Conservation (phyloP, 2,113 vertebrate species). For the Perca flavescens region DNA sequence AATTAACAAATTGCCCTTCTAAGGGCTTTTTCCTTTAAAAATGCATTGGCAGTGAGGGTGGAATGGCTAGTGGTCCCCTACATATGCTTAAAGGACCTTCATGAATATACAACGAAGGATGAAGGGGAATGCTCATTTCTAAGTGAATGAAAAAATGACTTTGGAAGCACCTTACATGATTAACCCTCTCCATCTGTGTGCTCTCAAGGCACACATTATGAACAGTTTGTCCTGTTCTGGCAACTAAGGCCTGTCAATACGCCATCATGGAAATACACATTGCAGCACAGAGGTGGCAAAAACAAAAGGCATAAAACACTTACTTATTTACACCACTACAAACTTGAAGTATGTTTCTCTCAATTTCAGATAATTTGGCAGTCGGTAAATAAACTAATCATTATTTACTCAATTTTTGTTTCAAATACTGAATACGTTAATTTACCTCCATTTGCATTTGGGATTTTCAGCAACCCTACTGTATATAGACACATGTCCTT, state of each 20-base stretch:
- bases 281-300: not conserved
- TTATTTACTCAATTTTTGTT: not conserved
- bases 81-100: constrained; percentile 57
- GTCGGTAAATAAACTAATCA: not conserved
- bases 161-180: constrained; percentile 44
- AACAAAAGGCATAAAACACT: not conserved
- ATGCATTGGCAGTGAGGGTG: constrained; percentile 40
- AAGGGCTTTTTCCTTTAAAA: constrained; percentile 54
- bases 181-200: constrained; percentile 22
- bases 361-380: not conserved
- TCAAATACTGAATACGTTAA: not conserved
- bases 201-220: constrained; percentile 2
- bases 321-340: not conserved
- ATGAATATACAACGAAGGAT: constrained; percentile 64
- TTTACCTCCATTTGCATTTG: no score
- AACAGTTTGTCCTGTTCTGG: constrained; percentile 3
- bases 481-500: not conserved
- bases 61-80: constrained; percentile 32
- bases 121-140: constrained; percentile 50
- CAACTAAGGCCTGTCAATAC: not conserved
- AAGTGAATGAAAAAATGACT: constrained; percentile 54
- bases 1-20: constrained; percentile 67
- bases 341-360: not conserved
- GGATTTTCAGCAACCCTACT: no score
- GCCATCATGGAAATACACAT: not conserved